These are phyloP conservation scores for Gadus macrocephalus DNA, from an alignment of 2,113 vertebrate species.

Conservation along the genomic window DNA sequence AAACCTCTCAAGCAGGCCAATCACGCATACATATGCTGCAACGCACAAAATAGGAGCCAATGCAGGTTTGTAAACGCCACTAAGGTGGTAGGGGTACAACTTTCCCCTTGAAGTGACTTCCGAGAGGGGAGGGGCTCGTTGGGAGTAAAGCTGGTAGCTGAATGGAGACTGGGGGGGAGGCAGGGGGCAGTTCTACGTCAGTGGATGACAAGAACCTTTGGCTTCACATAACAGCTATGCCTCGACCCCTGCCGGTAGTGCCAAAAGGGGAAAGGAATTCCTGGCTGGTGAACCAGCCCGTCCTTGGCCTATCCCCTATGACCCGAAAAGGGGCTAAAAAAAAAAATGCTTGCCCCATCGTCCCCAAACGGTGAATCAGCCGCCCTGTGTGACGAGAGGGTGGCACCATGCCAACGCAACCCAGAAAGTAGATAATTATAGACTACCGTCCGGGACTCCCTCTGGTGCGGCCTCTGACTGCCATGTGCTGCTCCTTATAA, in stretches of 20 bases:
- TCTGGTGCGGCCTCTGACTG: slow-evolving; percentile 15
- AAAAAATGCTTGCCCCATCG: background rate
- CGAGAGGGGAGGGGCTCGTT: background rate
- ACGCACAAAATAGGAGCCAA: no score
- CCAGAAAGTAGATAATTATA: slow-evolving; percentile 63
- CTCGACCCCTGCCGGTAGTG: slow-evolving; percentile 2
- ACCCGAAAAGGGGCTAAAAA: slow-evolving; percentile 62
- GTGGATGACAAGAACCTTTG: background rate
- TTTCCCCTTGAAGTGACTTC: background rate
- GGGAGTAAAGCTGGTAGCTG: slow-evolving; percentile 7
- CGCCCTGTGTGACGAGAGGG: background rate
- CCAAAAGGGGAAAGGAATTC: slow-evolving; percentile 26
- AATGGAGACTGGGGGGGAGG: background rate
- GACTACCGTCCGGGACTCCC: slow-evolving; percentile 23
- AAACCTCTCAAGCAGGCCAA: no score
- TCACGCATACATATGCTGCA: no score
- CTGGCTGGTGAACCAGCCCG: background rate
- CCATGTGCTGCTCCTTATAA: slow-evolving; percentile 70
- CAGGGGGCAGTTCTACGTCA: no score
- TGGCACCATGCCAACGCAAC: background rate
- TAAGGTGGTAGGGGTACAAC: background rate
- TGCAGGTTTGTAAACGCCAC: no score
- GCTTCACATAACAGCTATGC: slow-evolving; percentile 4
- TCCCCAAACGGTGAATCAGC: slow-evolving; percentile 1
- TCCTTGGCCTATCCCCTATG: slow-evolving; percentile 16